Evolutionary conservation across 2,113 vertebrate species (phyloP).

Genomic region (Promerops cafer): DNA sequence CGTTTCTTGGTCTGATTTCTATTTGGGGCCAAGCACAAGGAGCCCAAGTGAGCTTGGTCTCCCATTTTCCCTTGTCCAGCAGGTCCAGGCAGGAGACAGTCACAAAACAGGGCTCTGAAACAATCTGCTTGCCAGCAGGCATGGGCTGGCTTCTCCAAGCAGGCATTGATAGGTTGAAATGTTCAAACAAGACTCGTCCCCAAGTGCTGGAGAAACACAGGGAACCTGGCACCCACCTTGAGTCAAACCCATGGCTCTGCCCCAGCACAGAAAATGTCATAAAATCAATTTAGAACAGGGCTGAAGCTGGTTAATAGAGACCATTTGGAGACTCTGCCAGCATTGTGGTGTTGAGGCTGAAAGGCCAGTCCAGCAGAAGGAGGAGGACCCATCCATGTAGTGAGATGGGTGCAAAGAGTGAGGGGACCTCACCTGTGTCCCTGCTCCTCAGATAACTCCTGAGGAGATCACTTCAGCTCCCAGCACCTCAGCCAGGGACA

Average conservation of each 20-base stretch:
- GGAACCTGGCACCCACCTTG: background rate
- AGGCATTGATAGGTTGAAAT: background rate
- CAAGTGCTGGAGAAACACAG: background rate
- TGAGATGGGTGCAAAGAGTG: background rate
- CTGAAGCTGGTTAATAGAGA: background rate
- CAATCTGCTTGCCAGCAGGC: background rate
- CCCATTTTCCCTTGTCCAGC: background rate
- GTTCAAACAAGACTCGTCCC: background rate
- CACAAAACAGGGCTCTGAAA: background rate
- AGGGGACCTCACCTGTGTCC: background rate
- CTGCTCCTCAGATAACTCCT: background rate
- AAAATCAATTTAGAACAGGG: background rate
- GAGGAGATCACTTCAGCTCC: background rate
- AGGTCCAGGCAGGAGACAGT: background rate
- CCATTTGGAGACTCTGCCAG: background rate
- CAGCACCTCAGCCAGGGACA: background rate
- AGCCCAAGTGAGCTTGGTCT: background rate
- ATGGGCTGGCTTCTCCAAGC: background rate
- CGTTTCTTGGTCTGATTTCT: background rate
- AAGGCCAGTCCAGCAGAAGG: background rate
- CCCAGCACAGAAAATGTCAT: background rate
- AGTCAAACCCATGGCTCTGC: background rate
- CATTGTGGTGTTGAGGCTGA: background rate
- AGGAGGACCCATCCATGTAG: background rate
- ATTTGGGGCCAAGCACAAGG: background rate